Evolutionary conservation across 2,797 vertebrate genomes (phyloP).

Genomic region (Monodelphis domestica): DNA sequence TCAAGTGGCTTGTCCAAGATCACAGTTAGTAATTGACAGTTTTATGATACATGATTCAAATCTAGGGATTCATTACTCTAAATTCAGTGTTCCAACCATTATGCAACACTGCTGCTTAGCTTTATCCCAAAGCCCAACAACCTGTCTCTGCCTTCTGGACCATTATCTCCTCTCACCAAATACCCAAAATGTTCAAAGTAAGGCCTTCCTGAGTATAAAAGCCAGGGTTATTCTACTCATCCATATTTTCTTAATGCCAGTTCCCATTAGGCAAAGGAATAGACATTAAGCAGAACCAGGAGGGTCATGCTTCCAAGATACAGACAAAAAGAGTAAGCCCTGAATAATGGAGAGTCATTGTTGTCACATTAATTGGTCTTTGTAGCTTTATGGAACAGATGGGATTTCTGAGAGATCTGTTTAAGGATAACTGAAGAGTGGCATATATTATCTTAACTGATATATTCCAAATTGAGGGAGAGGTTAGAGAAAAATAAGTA

Average conservation of each 20-base stretch:
- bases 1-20: neutral
- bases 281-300: neutral
- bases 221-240: neutral
- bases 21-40: neutral
- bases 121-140: neutral
- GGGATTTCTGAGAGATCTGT: conserved; percentile 74
- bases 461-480: conserved; percentile 67
- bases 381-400: conserved; percentile 72
- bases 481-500: conserved; percentile 59
- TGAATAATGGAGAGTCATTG: conserved; percentile 65
- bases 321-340: conserved; percentile 61
- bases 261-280: neutral
- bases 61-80: neutral
- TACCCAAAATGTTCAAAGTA: neutral
- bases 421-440: conserved; percentile 63
- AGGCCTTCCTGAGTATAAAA: neutral
- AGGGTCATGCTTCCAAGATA: neutral
- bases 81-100: neutral
- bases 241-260: neutral
- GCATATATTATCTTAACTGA: conserved; percentile 65
- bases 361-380: conserved; percentile 58
- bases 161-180: neutral
- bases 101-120: neutral
- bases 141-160: neutral
- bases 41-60: neutral